These are phyloP conservation scores for Alcis repandata DNA, from an alignment of 2,888 invertebrate genomes.

Conservation along the genomic window DNA sequence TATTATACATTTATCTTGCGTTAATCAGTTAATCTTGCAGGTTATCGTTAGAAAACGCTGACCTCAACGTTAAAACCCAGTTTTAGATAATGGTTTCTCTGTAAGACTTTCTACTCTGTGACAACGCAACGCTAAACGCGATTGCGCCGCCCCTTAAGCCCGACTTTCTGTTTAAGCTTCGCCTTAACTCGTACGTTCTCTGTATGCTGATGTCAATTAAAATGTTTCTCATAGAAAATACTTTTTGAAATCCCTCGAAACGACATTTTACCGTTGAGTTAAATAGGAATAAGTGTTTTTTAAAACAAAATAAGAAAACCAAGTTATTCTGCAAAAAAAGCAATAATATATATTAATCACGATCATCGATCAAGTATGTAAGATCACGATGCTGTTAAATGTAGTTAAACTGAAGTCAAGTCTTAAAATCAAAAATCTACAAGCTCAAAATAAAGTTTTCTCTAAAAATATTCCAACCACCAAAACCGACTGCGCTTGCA, in stretches of 20 bases:
- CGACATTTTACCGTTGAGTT: not conserved
- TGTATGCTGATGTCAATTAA: slow-evolving; percentile 32
- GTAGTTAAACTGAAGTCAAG: no score
- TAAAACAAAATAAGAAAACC: no score
- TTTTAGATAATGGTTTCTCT: not conserved
- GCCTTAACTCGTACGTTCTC: slow-evolving; percentile 34
- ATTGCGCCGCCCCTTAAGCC: slow-evolving; percentile 42
- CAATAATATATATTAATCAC: no score
- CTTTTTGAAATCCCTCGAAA: slow-evolving; percentile 10
- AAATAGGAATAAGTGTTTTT: slow-evolving; percentile 7
- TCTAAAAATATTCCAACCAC: not conserved
- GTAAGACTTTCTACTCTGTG: not conserved
- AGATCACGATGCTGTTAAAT: no score
- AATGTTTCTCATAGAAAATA: slow-evolving; percentile 19
- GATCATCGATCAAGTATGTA: no score
- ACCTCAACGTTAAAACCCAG: no score
- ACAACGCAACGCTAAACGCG: slow-evolving; percentile 19
- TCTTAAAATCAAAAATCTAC: no score
- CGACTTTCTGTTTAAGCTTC: slow-evolving; percentile 32
- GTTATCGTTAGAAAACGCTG: no score
- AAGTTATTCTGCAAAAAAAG: no score
- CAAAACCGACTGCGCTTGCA: not conserved
- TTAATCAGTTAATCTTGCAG: no score
- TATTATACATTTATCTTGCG: no score
- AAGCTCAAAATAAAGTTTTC: not conserved